Conservation (phyloP, 2,888 invertebrate genomes). For the Caenorhabditis afra region DNA sequence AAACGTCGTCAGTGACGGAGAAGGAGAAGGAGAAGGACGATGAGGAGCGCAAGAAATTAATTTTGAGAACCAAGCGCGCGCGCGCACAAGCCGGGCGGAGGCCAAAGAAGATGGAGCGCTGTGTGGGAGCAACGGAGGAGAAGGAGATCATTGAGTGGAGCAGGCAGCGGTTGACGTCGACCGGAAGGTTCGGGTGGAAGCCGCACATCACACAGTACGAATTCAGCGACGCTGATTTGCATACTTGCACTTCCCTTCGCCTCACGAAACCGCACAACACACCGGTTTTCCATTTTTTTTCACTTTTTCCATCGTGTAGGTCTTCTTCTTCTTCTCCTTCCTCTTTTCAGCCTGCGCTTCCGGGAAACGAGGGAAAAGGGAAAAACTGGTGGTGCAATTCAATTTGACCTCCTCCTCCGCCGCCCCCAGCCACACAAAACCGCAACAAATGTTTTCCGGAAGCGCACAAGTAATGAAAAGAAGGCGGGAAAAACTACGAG, state of each 20-base stretch:
- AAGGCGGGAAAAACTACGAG: no score
- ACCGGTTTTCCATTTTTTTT: constrained; percentile 4
- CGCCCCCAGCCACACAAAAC: not conserved
- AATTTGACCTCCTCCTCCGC: not conserved
- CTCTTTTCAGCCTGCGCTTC: not conserved
- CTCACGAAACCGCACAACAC: no score
- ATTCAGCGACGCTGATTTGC: constrained; percentile 3
- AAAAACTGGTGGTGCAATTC: constrained; percentile 4
- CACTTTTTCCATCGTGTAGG: not conserved
- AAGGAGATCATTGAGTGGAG: no score
- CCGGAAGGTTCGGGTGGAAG: constrained; percentile 39
- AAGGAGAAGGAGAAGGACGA: constrained; percentile 19
- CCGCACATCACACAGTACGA: not conserved
- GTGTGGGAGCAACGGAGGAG: constrained; percentile 18
- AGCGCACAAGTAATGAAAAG: no score
- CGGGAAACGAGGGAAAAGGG: not conserved
- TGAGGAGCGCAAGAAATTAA: constrained; percentile 56
- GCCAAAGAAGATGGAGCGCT: constrained; percentile 26
- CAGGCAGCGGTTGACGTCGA: no score
- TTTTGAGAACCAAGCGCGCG: constrained; percentile 39
- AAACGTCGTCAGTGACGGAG: constrained; percentile 20
- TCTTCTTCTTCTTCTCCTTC: not conserved
- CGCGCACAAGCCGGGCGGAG: constrained; percentile 36
- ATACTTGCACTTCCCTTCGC: constrained; percentile 8
- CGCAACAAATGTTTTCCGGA: no score